Evolutionary conservation across 1,140 invertebrate genomes (phyloP).

Genomic region (Mya arenaria): DNA sequence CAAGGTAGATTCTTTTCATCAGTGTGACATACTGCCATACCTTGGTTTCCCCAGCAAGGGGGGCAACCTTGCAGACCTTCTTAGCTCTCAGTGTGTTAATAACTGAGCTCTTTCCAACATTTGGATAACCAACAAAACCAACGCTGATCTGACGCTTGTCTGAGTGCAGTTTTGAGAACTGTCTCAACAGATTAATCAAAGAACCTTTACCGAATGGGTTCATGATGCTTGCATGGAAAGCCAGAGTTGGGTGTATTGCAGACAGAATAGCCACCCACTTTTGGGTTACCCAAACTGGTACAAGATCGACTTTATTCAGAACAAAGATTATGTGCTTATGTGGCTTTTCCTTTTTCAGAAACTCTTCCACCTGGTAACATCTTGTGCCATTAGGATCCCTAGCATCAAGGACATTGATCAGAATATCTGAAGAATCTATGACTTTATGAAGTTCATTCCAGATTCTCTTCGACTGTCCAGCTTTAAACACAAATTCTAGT

Average conservation of each 20-base stretch:
- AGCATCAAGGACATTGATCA: constrained; percentile 96
- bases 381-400: constrained; percentile 97
- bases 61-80: constrained; percentile 95
- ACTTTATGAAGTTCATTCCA: constrained; percentile 99
- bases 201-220: constrained; percentile 99
- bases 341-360: constrained; percentile 92
- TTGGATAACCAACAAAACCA: constrained; percentile 99
- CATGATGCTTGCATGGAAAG: constrained; percentile 98
- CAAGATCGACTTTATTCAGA: constrained; percentile 95
- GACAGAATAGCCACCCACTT: constrained; percentile 96
- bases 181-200: constrained; percentile 96
- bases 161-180: constrained; percentile 96
- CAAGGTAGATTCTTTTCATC: constrained; percentile 98
- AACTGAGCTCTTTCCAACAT: constrained; percentile 99
- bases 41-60: constrained; percentile 99
- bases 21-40: constrained; percentile 99
- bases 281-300: constrained; percentile 97
- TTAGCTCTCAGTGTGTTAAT: constrained; percentile 94
- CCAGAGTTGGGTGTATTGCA: constrained; percentile 97
- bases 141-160: constrained; percentile 99
- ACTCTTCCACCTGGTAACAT: constrained; percentile 95
- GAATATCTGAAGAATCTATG: constrained; percentile 98
- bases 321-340: constrained; percentile 98
- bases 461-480: constrained; percentile 97
- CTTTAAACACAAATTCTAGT: constrained; percentile 82